Percentiles rank a stretch among this genome's conserved stretches.
These are phyloP conservation scores for Cheilosia pagana DNA, from an alignment of 2,888 invertebrate genomes.

Conservation along the genomic window DNA sequence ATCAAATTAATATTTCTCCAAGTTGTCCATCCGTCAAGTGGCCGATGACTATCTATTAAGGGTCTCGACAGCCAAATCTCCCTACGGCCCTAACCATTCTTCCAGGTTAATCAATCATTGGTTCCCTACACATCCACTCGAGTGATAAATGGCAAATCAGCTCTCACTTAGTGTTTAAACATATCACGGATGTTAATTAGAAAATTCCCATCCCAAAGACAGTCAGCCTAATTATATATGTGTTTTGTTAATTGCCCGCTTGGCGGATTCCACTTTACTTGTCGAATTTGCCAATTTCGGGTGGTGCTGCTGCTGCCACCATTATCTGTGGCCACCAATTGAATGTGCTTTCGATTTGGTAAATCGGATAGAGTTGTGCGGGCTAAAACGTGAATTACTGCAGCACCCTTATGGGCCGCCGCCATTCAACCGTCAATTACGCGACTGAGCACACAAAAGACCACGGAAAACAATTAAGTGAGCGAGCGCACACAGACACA, in stretches of 20 bases:
- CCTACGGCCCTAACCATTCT: not conserved
- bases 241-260: slow-evolving; percentile 44
- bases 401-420: slow-evolving; percentile 34
- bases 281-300: slow-evolving; percentile 24
- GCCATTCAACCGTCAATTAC: slow-evolving; percentile 70
- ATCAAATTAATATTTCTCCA: no score
- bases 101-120: no score
- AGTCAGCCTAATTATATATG: slow-evolving; percentile 29
- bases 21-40: no score
- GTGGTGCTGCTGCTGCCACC: not conserved
- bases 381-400: slow-evolving; percentile 22
- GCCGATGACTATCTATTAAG: no score
- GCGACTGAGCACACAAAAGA: slow-evolving; percentile 56
- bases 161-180: not conserved
- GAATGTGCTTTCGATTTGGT: slow-evolving; percentile 42
- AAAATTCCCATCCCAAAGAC: slow-evolving; percentile 22
- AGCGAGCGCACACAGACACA: slow-evolving; percentile 7
- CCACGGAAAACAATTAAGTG: slow-evolving; percentile 73
- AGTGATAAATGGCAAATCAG: slow-evolving; percentile 43
- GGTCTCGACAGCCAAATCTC: no score
- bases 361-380: slow-evolving; percentile 25
- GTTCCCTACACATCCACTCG: not conserved
- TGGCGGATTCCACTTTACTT: slow-evolving; percentile 16
- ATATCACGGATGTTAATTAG: slow-evolving; percentile 47
- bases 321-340: slow-evolving; percentile 28